phyloP scores from a whole-genome alignment of 2,797 vertebrate genomes.

The Rhynchonycteris naso region DNA sequence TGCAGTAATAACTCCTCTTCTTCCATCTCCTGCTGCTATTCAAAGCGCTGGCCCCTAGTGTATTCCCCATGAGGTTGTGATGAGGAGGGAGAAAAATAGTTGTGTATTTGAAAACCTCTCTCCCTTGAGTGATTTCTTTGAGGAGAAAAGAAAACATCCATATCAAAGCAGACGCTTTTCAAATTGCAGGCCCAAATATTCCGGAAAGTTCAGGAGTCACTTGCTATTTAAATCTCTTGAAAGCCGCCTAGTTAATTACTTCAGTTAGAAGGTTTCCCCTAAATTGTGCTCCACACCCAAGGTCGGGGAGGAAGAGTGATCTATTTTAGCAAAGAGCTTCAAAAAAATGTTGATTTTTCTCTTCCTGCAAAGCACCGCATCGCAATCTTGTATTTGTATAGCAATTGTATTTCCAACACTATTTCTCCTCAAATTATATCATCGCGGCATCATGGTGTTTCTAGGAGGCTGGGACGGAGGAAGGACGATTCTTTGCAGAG shows the following conservation, averaged over 20 bases:
- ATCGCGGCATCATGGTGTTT: neutral
- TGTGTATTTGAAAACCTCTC: slow-evolving; percentile 85
- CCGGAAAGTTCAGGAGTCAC: slow-evolving; percentile 84
- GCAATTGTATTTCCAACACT: slow-evolving; percentile 47
- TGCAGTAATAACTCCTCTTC: slow-evolving; percentile 74
- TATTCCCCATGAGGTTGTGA: slow-evolving; percentile 73
- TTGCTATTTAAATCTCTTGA: slow-evolving; percentile 87
- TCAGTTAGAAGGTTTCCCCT: slow-evolving; percentile 83
- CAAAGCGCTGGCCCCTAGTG: slow-evolving; percentile 80
- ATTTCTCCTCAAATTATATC: slow-evolving; percentile 50
- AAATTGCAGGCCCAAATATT: slow-evolving; percentile 85
- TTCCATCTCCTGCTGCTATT: slow-evolving; percentile 75
- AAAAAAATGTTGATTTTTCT: slow-evolving; percentile 74
- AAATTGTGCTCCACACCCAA: slow-evolving; percentile 80
- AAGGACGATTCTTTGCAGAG: neutral
- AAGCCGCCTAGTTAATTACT: slow-evolving; percentile 88
- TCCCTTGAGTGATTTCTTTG: slow-evolving; percentile 85
- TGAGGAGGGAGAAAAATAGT: slow-evolving; percentile 76
- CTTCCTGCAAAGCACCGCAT: slow-evolving; percentile 19
- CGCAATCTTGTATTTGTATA: slow-evolving; percentile 72
- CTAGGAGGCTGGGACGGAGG: slow-evolving; percentile 34
- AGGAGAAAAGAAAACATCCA: slow-evolving; percentile 76
- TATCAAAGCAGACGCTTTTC: slow-evolving; percentile 82
- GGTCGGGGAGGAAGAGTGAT: slow-evolving; percentile 80
- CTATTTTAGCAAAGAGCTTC: slow-evolving; percentile 72